Base-by-base conservation (phyloP, 2,888 invertebrate genomes). In the Periphyllus acericola region DNA sequence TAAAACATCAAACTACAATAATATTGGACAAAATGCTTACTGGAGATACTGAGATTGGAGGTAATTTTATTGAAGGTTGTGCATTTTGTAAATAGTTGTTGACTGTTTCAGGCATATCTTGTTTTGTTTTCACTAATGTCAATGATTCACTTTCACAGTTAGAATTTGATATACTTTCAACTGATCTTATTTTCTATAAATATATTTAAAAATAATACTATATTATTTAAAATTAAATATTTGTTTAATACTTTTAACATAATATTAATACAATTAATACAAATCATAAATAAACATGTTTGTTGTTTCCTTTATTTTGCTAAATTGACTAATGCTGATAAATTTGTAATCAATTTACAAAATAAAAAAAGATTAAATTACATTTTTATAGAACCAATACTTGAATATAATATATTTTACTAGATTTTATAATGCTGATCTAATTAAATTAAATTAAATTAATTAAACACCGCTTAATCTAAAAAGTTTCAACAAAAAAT, bases 1-100 rank as follows among this genome's bases (percentile, higher is more conserved):
- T 46, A 46, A 14, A 60, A 72, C 71, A 79, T 36, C 36, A 36
- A 72, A 60, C 36, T 21, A 68, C 29, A 25, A 21, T 82, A 1
- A 83, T 19, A 34, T 9, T 72, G 6, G 0, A 66, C 1, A 60
- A 46, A 60, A 55, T 46, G 46, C 81, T 87, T 75, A 81, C 87
- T 19, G 81, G 66, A 32, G 87, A 81, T 29, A 72, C 79, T 52
- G 79, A 71, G 3, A 60, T 80, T 66, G 87, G 1, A 32, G 80
- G 66, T 66, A 81, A 60, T 66, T 87, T 81, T 32, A 66, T 40
- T 32, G 87, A 74, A 32, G 60, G 17, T 32, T 75, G 87, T 8
- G 74, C 32, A 87, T 74, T 87, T 60, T 80, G 74, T 81, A 87
- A 79, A 81, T 75, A 87, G 55, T 66, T 75, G 36, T 75, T 32